phyloP scores from a whole-genome alignment of 2,797 vertebrate genomes.

The Podarcis lilfordi region DNA sequence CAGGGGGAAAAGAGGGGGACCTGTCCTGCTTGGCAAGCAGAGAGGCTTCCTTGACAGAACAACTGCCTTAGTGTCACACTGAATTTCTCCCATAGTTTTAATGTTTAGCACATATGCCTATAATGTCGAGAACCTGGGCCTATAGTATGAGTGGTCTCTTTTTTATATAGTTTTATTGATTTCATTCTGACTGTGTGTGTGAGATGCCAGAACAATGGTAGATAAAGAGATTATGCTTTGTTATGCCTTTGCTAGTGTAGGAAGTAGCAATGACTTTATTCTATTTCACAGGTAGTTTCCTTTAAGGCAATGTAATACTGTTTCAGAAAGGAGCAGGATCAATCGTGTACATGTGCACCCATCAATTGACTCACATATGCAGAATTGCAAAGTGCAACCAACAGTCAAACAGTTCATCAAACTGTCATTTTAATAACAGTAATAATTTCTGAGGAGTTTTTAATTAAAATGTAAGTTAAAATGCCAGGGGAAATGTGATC shows the following conservation, averaged over 20 bases:
- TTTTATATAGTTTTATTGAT: not conserved
- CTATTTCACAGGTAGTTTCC: not conserved
- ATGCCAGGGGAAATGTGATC: not conserved
- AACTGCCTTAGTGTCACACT: too few species aligned
- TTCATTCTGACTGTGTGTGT: not conserved
- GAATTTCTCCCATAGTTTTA: not conserved
- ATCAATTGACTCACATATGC: too few species aligned
- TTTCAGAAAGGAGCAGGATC: not conserved
- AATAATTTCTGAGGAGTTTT: not conserved
- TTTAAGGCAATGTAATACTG: not conserved
- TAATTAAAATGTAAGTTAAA: conserved; percentile 2
- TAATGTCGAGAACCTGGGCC: not conserved
- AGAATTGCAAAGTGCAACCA: too few species aligned
- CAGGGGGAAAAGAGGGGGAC: too few species aligned
- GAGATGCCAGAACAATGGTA: not conserved
- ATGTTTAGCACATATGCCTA: not conserved
- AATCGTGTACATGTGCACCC: too few species aligned
- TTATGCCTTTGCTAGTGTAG: not conserved
- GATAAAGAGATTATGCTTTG: not conserved
- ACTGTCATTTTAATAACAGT: not conserved
- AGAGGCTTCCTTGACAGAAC: too few species aligned
- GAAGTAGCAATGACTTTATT: not conserved
- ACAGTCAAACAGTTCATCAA: not conserved
- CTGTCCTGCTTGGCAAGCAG: too few species aligned
- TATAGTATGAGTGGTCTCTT: not conserved